A percentile compares a stretch with the other conserved stretches of the same genome.
These are phyloP conservation scores for Dolichotis patagonum DNA, from an alignment of 2,113 vertebrate species.

Conservation along the genomic window DNA sequence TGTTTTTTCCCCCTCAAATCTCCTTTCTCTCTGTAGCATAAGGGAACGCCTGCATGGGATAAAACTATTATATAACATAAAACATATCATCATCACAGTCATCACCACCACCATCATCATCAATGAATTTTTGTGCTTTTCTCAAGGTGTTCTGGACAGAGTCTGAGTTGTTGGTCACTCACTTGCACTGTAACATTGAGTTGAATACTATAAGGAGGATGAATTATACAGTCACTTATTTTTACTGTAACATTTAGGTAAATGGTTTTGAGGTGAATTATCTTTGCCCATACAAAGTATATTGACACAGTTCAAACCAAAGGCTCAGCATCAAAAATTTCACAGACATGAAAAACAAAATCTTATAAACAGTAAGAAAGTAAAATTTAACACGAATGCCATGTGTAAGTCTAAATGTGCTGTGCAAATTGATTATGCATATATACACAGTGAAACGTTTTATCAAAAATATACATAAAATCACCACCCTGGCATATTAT, in stretches of 20 bases:
- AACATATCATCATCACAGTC: neutral
- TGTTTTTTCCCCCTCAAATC: neutral
- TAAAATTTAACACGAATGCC: neutral
- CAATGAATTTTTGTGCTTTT: neutral
- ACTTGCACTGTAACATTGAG: neutral
- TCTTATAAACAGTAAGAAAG: neutral
- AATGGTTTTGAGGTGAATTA: neutral
- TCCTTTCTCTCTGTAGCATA: neutral
- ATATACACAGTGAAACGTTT: neutral
- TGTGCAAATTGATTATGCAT: neutral
- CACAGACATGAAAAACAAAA: neutral
- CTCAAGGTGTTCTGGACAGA: neutral
- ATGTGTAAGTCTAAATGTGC: neutral
- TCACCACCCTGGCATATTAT: neutral
- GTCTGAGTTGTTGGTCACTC: neutral
- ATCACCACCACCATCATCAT: neutral
- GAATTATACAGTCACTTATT: neutral
- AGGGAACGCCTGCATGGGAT: neutral
- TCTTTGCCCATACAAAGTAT: neutral
- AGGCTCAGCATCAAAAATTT: neutral
- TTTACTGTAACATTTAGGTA: neutral
- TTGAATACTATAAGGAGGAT: neutral
- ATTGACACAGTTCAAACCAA: conserved; percentile 1
- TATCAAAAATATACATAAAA: neutral
- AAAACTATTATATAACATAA: neutral